Evolutionary conservation across 2,797 vertebrate genomes (phyloP).

Genomic region (Poeciliopsis paucimaculata): DNA sequence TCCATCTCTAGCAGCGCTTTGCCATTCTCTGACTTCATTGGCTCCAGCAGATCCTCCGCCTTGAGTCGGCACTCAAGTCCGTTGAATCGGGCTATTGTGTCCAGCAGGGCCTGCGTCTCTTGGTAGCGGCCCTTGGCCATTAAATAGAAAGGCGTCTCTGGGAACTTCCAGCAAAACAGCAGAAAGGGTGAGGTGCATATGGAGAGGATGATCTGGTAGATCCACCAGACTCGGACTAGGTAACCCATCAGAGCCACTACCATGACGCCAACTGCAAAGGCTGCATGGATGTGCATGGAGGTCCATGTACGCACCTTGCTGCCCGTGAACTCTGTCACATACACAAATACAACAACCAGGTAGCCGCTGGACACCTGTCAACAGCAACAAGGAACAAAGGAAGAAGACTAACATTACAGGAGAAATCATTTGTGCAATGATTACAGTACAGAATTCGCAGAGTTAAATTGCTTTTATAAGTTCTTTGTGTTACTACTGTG

Average conservation of each 20-base stretch:
- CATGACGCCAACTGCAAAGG: conserved; percentile 91
- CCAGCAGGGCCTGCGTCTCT: conserved; percentile 86
- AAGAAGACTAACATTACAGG: background rate
- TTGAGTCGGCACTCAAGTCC: conserved; percentile 78
- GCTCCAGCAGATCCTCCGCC: conserved; percentile 81
- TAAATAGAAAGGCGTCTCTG: conserved; percentile 94
- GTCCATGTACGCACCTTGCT: conserved; percentile 92
- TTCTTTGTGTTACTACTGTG: background rate
- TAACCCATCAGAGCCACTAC: conserved; percentile 90
- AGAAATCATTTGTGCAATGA: background rate
- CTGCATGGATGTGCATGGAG: conserved; percentile 92
- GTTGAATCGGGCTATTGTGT: conserved; percentile 87
- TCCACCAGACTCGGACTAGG: conserved; percentile 90
- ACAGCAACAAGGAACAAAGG: background rate
- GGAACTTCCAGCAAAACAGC: conserved; percentile 92
- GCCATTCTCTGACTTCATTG: conserved; percentile 46
- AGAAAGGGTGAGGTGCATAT: conserved; percentile 88
- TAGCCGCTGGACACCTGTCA: conserved; percentile 90
- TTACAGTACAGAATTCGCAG: background rate
- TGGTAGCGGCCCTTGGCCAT: conserved; percentile 84
- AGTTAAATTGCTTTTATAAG: background rate
- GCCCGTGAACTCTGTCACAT: conserved; percentile 93
- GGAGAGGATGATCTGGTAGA: conserved; percentile 92
- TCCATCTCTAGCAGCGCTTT: conserved; percentile 55
- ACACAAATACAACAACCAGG: conserved; percentile 94